These are phyloP conservation scores for Acanthosoma haemorrhoidale DNA, from an alignment of 2,888 invertebrate genomes.

Conservation along the genomic window DNA sequence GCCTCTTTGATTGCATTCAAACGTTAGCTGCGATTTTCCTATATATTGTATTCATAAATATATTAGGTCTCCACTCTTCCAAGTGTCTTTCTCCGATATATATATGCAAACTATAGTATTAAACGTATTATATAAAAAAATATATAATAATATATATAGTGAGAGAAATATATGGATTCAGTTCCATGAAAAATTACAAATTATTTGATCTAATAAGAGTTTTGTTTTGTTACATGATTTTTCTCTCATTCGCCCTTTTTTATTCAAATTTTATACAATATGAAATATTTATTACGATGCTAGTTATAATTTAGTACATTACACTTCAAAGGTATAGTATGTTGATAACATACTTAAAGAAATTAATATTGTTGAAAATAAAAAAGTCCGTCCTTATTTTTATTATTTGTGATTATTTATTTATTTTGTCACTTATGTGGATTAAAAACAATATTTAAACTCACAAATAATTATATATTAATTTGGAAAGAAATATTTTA, in stretches of 20 bases:
- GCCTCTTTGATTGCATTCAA: slow-evolving; percentile 7
- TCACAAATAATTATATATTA: too few species aligned
- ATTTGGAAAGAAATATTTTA: too few species aligned
- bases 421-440: too few species aligned
- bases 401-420: too few species aligned
- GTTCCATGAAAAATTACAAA: slow-evolving; percentile 21
- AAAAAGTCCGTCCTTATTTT: too few species aligned
- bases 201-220: slow-evolving; percentile 20
- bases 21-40: slow-evolving; percentile 3
- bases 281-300: too few species aligned
- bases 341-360: too few species aligned
- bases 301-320: too few species aligned
- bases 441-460: too few species aligned
- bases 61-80: slow-evolving; percentile 29
- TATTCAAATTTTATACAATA: background rate
- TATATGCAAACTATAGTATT: slow-evolving; percentile 20
- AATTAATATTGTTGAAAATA: too few species aligned
- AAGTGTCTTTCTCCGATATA: slow-evolving; percentile 28
- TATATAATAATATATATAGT: slow-evolving; percentile 1
- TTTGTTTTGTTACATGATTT: slow-evolving; percentile 15
- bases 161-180: background rate
- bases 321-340: too few species aligned
- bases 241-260: slow-evolving; percentile 11
- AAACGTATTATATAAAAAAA: slow-evolving; percentile 15
- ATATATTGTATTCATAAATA: slow-evolving; percentile 25